Evolutionary conservation across 2,797 vertebrate genomes (phyloP).

Genomic region (Ptychadena robeensis): DNA sequence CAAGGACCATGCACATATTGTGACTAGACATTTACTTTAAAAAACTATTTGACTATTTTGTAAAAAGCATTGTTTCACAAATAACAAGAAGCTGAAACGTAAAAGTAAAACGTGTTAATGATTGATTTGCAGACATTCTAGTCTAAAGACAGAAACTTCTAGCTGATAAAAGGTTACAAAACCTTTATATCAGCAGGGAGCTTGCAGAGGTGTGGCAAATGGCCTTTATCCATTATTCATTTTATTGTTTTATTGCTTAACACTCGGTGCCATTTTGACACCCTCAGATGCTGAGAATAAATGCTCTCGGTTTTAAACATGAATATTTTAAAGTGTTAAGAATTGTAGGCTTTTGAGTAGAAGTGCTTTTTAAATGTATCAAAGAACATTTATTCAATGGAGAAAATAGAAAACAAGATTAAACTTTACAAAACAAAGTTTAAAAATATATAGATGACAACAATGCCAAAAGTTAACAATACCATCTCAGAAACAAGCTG

Average conservation of each 20-base stretch:
- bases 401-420: neutral
- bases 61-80: neutral
- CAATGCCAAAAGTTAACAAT: too few species aligned
- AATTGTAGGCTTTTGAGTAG: neutral
- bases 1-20: too few species aligned
- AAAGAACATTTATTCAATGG: neutral
- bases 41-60: too few species aligned
- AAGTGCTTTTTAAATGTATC: neutral
- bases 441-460: too few species aligned
- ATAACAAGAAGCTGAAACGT: neutral
- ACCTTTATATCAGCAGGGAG: neutral
- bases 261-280: neutral
- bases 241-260: conserved; percentile 4
- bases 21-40: too few species aligned
- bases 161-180: conserved; percentile 5
- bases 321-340: conserved; percentile 6
- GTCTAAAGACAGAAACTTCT: neutral
- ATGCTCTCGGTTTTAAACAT: neutral
- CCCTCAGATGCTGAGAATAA: neutral
- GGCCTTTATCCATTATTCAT: conserved; percentile 27
- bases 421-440: neutral
- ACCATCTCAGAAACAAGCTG: too few species aligned
- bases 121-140: neutral
- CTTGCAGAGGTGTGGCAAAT: conserved; percentile 35
- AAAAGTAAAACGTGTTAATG: conserved; percentile 20